Percentiles rank a stretch among this genome's conserved stretches.
These are phyloP conservation scores for Psettodes erumei DNA, from an alignment of 2,113 vertebrate species.

Conservation along the genomic window DNA sequence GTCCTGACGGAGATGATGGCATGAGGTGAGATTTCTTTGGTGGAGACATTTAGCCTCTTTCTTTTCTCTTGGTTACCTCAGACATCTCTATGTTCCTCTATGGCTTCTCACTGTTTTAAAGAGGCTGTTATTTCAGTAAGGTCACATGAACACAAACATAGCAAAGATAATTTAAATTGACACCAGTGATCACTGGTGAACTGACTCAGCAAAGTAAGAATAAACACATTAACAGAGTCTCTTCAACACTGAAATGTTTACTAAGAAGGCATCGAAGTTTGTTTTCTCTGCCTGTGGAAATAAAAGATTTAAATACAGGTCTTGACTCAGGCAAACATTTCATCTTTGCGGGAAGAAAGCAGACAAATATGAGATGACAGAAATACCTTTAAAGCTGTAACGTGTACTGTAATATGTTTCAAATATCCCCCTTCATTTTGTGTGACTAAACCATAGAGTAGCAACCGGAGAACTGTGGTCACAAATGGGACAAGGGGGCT, in stretches of 20 bases:
- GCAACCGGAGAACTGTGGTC: background rate
- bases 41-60: background rate
- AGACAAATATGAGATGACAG: background rate
- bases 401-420: background rate
- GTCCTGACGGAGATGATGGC: slow-evolving; percentile 30
- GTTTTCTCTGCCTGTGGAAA: background rate
- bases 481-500: background rate
- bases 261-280: background rate
- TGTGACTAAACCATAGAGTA: no score
- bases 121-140: no score
- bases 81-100: no score
- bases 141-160: background rate
- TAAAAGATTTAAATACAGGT: background rate
- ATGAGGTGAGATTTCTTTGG: slow-evolving; percentile 51
- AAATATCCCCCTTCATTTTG: slow-evolving; percentile 21
- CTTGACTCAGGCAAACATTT: background rate
- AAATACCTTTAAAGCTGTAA: background rate
- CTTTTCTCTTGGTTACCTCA: background rate
- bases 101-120: no score
- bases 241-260: background rate
- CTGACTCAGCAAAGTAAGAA: background rate
- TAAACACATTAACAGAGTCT: background rate
- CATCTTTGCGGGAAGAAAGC: background rate
- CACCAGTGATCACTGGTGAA: background rate
- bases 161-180: background rate